A percentile compares a stretch with the other conserved stretches of the same genome.
phyloP scores from a whole-genome alignment of 2,888 invertebrate species.

The Scaptomyza reducta region DNA sequence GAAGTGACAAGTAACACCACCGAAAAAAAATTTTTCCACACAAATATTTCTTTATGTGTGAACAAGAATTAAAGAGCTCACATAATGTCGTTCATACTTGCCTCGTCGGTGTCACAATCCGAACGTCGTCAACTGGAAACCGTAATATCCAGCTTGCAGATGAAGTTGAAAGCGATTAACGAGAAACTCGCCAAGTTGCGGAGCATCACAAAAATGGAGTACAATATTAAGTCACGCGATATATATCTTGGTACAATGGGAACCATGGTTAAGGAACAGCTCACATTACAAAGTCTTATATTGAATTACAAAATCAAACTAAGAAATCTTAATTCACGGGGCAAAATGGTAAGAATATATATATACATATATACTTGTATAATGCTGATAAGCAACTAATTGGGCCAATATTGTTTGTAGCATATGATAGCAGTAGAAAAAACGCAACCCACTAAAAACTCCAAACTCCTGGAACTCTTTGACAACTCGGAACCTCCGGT shows the following conservation, averaged over 20 bases:
- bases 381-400: neutral
- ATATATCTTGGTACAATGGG: slow-evolving; percentile 20
- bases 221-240: slow-evolving; percentile 4
- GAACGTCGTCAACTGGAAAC: neutral
- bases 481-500: slow-evolving; percentile 24
- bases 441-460: slow-evolving; percentile 15
- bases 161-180: slow-evolving; percentile 30
- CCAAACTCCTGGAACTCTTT: slow-evolving; percentile 43
- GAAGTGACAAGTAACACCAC: neutral
- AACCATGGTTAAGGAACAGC: slow-evolving; percentile 35
- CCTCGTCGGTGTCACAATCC: neutral
- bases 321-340: neutral
- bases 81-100: slow-evolving; percentile 8
- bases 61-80: too few relatives aligned
- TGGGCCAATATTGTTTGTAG: slow-evolving; percentile 2
- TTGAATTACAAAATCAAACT: slow-evolving; percentile 22
- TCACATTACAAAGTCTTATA: slow-evolving; percentile 27
- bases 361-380: too few relatives aligned
- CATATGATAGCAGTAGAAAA: neutral
- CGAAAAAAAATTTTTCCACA: neutral
- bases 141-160: slow-evolving; percentile 13
- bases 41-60: neutral
- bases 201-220: slow-evolving; percentile 17
- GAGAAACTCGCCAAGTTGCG: slow-evolving; percentile 27
- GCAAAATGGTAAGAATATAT: slow-evolving; percentile 3